Conservation (phyloP, 2,113 vertebrate genomes). For the Lagopus leucura region DNA sequence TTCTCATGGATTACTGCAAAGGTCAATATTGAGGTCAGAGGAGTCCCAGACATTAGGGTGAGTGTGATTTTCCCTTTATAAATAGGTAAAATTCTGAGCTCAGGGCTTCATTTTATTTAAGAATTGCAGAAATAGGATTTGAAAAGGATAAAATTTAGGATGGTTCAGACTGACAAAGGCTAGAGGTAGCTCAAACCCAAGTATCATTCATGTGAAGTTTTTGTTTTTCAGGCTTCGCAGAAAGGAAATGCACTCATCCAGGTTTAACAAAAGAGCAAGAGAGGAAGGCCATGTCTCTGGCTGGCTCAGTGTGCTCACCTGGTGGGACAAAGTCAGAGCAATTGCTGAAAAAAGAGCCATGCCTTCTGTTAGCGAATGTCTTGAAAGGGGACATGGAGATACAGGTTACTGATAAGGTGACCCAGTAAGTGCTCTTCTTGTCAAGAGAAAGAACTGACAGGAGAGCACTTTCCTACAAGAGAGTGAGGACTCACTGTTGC, state of each 20-base stretch:
- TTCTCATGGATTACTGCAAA: background rate
- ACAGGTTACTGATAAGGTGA: background rate
- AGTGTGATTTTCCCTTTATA: background rate
- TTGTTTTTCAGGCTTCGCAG: background rate
- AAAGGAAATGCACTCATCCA: background rate
- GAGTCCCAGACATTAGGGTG: background rate
- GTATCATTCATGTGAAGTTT: background rate
- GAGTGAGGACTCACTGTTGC: background rate
- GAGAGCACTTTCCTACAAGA: background rate
- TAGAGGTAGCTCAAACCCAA: background rate
- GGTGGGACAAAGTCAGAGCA: background rate
- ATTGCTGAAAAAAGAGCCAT: background rate
- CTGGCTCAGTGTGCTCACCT: background rate
- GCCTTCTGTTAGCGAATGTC: background rate
- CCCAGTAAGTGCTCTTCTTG: background rate
- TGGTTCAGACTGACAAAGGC: background rate
- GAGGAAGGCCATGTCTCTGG: accelerated
- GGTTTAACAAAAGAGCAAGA: background rate
- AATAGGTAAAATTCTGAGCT: background rate
- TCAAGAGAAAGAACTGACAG: background rate
- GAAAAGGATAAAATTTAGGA: background rate
- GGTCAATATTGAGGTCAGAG: accelerated
- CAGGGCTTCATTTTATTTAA: background rate
- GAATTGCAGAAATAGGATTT: background rate
- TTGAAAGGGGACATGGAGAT: background rate